Evolutionary conservation across 1,140 invertebrate genomes (phyloP), one percentile per base, ranked within the genome.

Genomic region (Temnothorax nylanderi): DNA sequence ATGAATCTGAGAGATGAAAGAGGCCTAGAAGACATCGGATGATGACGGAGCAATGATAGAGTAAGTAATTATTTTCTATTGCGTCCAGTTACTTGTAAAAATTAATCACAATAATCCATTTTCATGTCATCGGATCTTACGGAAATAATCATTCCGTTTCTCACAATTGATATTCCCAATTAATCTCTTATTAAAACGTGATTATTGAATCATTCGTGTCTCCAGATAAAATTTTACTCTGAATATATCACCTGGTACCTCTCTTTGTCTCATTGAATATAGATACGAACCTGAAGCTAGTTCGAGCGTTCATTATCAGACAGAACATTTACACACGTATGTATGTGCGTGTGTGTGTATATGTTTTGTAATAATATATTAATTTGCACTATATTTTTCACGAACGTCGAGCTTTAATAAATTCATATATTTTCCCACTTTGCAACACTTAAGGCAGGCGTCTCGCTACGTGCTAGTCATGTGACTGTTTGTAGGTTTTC

Each of bases 361-460:
- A 26, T 26, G 26, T 47, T 58, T 78, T 18, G n/a, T n/a, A n/a
- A 64, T 64, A 10, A 65, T 47, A 62, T 16, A 76, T 51, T 3
- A 51, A 67, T 34, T 51, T 21, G 2, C 32, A n/a, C 6, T 41
- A 41, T 80, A 64, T 54, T 80, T 80, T 80, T 47, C 13, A 4
- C 11, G 6, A 26, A 13, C n/a, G 32, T 16, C 11, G 37, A 37
- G 18, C 3, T 54, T 21, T 34, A 26, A 69, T 80, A 37, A 51
- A 49, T 80, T 80, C 7, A 51, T n/a, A 80, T 21, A 16, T 37
- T 80, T 32, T 58, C 34, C 26, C 11, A 26, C n/a, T n/a, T 64
- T 37, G 44, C 60, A 32, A 49, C 18, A 78, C 2, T 65, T n/a
- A n/a, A n/a, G n/a, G n/a, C n/a, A n/a, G n/a, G n/a, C n/a, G n/a